Conservation (phyloP, 30 jellyfish, hydroid and myxozoan species). For the Aurelia sp. region DNA sequence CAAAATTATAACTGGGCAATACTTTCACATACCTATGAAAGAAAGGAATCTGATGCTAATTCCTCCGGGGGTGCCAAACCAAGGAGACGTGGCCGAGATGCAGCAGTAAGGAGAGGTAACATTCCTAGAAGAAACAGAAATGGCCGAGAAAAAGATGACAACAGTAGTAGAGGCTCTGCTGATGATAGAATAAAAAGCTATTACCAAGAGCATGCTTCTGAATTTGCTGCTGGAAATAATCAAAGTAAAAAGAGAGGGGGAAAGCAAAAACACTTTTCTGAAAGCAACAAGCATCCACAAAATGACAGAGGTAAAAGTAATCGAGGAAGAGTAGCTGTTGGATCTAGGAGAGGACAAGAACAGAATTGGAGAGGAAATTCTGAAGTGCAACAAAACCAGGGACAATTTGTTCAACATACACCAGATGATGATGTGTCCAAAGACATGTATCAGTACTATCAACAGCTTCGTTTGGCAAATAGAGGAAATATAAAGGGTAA, state of each 20-base stretch:
- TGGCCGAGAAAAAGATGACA: neutral
- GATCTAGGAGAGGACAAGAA: neutral
- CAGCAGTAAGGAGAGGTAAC: neutral
- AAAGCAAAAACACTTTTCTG: neutral
- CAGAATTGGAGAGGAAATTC: neutral
- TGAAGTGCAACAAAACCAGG: neutral
- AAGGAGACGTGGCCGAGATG: neutral
- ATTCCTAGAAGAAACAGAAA: neutral
- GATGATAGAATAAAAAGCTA: neutral
- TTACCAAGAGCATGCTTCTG: neutral
- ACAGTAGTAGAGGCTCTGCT: neutral
- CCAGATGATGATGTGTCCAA: neutral
- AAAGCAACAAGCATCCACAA: neutral
- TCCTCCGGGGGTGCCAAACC: neutral
- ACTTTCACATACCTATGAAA: conserved; percentile 33
- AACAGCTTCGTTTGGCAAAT: neutral
- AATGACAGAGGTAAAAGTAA: neutral
- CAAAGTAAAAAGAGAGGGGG: neutral
- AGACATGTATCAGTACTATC: neutral
- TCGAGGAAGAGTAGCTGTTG: neutral
- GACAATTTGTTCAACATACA: neutral
- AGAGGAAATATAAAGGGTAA: neutral
- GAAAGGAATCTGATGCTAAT: neutral
- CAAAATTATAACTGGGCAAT: conserved; percentile 32
- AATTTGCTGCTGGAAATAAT: neutral